Conservation (phyloP, 2,888 invertebrate genomes). For the Perdita meconis region DNA sequence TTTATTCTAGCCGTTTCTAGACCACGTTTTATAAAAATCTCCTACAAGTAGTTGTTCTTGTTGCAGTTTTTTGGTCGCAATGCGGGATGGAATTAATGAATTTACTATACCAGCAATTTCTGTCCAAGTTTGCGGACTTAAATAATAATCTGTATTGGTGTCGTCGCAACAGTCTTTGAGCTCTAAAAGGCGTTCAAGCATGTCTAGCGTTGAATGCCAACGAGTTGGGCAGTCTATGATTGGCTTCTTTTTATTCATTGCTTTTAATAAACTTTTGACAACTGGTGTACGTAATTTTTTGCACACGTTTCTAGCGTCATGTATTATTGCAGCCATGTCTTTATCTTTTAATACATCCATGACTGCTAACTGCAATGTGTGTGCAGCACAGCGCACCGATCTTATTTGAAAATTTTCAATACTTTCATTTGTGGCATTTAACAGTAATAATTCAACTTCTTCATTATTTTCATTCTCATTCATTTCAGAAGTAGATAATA, state of each 20-base stretch:
- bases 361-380: too few species aligned
- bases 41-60: not conserved
- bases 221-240: conserved; percentile 3
- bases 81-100: not conserved
- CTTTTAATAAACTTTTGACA: not conserved
- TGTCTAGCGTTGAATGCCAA: not conserved
- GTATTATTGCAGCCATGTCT: too few species aligned
- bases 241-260: not conserved
- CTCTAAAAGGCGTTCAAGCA: not conserved
- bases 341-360: too few species aligned
- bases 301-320: not conserved
- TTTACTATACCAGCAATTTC: not conserved
- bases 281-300: not conserved
- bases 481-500: too few species aligned
- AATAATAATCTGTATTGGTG: not conserved
- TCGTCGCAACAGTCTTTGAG: not conserved
- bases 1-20: not conserved
- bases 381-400: too few species aligned
- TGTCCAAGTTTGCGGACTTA: not conserved
- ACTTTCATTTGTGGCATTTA: too few species aligned
- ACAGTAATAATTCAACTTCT: too few species aligned
- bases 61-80: conserved; percentile 11
- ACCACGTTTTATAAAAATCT: conserved; percentile 1
- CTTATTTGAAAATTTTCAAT: too few species aligned
- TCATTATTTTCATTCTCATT: too few species aligned